A percentile compares a stretch with the other conserved stretches of the same genome.
These are phyloP conservation scores for Antitype chi DNA, from an alignment of 2,888 invertebrate species.

Conservation along the genomic window DNA sequence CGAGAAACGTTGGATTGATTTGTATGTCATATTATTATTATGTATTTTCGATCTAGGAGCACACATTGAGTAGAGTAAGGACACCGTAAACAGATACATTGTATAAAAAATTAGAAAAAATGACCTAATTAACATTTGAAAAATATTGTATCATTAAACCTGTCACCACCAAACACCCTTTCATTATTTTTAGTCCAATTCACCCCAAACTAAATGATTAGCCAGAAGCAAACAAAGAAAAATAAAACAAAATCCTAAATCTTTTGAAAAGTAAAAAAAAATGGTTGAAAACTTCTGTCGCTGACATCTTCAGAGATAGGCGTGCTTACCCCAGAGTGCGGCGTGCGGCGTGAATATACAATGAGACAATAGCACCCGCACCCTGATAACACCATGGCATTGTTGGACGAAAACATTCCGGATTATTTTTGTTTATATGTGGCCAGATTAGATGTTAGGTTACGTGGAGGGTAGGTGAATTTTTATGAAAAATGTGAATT, in stretches of 20 bases:
- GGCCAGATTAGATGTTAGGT: slow-evolving; percentile 47
- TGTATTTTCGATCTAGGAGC: neutral
- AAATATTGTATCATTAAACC: slow-evolving; percentile 32
- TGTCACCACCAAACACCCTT: slow-evolving; percentile 41
- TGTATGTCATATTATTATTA: neutral
- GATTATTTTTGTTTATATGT: slow-evolving; percentile 59
- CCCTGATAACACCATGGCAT: slow-evolving; percentile 66
- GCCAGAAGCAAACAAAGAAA: slow-evolving; percentile 48
- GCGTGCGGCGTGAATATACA: slow-evolving; percentile 62
- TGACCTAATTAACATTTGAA: neutral
- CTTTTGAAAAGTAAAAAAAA: slow-evolving; percentile 63
- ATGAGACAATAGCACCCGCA: slow-evolving; percentile 67
- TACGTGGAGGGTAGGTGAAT: slow-evolving; percentile 1
- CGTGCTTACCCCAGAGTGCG: slow-evolving; percentile 59
- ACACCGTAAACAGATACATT: neutral
- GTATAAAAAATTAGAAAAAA: neutral
- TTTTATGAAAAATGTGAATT: slow-evolving; percentile 3
- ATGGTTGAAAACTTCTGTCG: slow-evolving; percentile 55
- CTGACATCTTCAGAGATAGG: slow-evolving; percentile 66
- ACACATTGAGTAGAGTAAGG: neutral
- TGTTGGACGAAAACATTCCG: slow-evolving; percentile 50
- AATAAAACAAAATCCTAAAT: slow-evolving; percentile 45
- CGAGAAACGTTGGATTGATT: neutral
- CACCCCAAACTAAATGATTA: slow-evolving; percentile 59
- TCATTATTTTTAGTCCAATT: slow-evolving; percentile 38